phyloP scores from a whole-genome alignment of 2,797 vertebrate genomes.

The Kryptolebias ocellatus region DNA sequence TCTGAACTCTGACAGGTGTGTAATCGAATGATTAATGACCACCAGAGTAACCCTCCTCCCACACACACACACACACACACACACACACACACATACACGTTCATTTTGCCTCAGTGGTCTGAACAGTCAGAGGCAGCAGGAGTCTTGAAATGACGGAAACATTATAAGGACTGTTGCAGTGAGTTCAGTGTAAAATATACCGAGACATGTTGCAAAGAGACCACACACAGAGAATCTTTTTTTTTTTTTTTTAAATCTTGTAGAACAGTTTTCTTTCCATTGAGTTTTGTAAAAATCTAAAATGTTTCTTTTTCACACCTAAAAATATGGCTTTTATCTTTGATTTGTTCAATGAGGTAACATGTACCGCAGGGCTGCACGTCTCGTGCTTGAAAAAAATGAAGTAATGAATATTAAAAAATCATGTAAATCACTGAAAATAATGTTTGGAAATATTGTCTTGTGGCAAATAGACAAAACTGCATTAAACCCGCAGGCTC shows the following conservation, averaged over 20 bases:
- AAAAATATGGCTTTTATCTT: too few species aligned
- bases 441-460: too few species aligned
- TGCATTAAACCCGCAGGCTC: too few species aligned
- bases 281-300: conserved; percentile 1
- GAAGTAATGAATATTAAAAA: too few species aligned
- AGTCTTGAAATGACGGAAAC: conserved; percentile 50
- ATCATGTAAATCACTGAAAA: too few species aligned
- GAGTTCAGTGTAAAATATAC: conserved; percentile 6
- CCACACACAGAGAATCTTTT: too few species aligned
- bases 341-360: too few species aligned
- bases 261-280: neutral
- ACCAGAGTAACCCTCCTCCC: conserved; percentile 37
- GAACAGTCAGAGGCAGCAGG: conserved; percentile 51
- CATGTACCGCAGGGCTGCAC: too few species aligned
- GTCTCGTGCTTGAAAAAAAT: too few species aligned
- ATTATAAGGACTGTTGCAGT: conserved; percentile 28
- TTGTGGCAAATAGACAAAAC: too few species aligned
- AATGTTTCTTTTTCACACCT: too few species aligned
- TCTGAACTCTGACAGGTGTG: conserved; percentile 86
- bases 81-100: conserved; percentile 50
- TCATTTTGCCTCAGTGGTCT: conserved; percentile 49
- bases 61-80: conserved; percentile 32
- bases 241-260: conserved; percentile 4
- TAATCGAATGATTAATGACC: conserved; percentile 87
- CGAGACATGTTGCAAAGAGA: neutral